A percentile compares a stretch with the other conserved stretches of the same genome.
phyloP scores from a whole-genome alignment of 2,113 vertebrate species.

The Mustela lutreola region DNA sequence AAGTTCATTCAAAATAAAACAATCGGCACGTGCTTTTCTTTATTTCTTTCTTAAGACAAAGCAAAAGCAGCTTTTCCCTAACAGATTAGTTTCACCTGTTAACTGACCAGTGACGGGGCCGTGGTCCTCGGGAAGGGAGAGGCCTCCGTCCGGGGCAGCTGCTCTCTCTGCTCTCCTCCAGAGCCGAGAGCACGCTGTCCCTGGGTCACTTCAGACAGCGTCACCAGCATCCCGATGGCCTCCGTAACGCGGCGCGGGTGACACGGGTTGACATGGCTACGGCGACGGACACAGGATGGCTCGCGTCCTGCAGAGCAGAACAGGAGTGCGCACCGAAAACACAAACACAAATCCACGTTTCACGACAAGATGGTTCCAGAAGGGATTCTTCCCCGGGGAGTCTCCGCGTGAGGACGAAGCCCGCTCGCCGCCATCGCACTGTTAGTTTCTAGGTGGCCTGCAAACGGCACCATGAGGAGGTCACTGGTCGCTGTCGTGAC shows the following conservation, averaged over 20 bases:
- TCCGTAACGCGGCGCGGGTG: too few species aligned
- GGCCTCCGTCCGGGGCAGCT: accelerated
- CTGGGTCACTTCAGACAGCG: neutral
- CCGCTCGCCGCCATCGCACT: neutral
- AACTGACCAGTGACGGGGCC: neutral
- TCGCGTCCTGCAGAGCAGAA: neutral
- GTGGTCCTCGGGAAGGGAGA: neutral
- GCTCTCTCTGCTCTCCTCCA: neutral
- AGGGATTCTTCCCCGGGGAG: neutral
- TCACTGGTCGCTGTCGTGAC: neutral
- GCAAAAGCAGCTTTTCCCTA: neutral
- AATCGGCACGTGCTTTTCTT: neutral
- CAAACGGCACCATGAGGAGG: neutral
- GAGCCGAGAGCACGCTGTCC: neutral
- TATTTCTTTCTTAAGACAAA: neutral
- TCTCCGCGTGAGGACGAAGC: neutral
- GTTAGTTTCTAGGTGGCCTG: neutral
- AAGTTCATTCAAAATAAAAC: slow-evolving; percentile 25
- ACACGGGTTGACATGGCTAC: neutral
- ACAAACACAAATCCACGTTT: neutral
- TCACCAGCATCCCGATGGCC: neutral
- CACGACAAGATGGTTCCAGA: neutral
- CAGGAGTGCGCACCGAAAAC: neutral
- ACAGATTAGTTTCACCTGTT: neutral
- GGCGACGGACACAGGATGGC: neutral